Conservation (phyloP, 1,140 invertebrate species). For the Drosophila tsacasi region DNA sequence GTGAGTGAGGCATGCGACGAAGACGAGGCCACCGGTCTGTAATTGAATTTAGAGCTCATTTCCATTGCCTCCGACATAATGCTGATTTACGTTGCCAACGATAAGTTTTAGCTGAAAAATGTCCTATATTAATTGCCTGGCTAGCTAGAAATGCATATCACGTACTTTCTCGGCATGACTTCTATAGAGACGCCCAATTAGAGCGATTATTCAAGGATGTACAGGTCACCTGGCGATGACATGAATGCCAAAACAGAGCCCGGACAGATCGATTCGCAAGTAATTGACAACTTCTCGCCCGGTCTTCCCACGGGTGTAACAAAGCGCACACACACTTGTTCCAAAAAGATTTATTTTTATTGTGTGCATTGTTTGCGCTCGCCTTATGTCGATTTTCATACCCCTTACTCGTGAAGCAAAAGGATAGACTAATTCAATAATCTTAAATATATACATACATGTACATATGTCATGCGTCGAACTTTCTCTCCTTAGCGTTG, state of each 20-base stretch:
- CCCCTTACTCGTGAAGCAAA: conserved; percentile 1
- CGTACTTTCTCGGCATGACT: conserved; percentile 54
- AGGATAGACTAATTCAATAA: not conserved
- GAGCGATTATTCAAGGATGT: conserved; percentile 66
- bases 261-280: conserved; percentile 54
- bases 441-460: too few species aligned
- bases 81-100: conserved; percentile 73
- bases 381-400: conserved; percentile 10
- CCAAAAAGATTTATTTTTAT: conserved; percentile 78
- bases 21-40: conserved; percentile 58
- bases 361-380: conserved; percentile 80
- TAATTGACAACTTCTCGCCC: conserved; percentile 72
- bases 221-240: conserved; percentile 64
- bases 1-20: conserved; percentile 9
- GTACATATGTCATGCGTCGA: too few species aligned
- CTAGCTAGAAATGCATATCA: conserved; percentile 67
- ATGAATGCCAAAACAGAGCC: conserved; percentile 68
- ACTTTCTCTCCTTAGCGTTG: not conserved
- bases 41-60: conserved; percentile 83
- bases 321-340: conserved; percentile 62
- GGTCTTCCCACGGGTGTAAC: conserved; percentile 80
- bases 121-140: conserved; percentile 74
- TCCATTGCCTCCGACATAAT: conserved; percentile 76
- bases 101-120: conserved; percentile 58
- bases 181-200: conserved; percentile 69